Evolutionary conservation across 2,797 vertebrate species (phyloP).

Genomic region (Epinephelus coioides): DNA sequence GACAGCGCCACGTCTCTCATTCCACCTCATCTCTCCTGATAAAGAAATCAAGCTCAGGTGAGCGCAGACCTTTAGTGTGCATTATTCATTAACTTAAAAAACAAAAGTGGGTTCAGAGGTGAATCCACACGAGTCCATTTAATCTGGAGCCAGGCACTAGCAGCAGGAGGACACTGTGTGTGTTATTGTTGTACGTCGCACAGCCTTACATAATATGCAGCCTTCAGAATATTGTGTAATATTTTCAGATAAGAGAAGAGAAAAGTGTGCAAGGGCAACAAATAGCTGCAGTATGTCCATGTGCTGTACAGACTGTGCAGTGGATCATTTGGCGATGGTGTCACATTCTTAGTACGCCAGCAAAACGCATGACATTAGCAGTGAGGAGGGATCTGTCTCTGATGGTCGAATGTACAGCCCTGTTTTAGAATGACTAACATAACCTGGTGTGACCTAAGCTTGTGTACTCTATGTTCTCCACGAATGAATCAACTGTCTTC

Average conservation of each 20-base stretch:
- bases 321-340: conserved; percentile 39
- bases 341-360: conserved; percentile 2
- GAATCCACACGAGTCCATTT: conserved; percentile 18
- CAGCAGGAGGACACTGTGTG: conserved; percentile 29
- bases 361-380: conserved; percentile 23
- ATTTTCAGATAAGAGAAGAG: conserved; percentile 56
- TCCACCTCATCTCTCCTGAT: conserved; percentile 5
- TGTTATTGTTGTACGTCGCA: conserved; percentile 44
- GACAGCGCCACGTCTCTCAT: neutral
- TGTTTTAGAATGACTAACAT: conserved; percentile 33
- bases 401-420: neutral
- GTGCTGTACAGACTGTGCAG: conserved; percentile 14
- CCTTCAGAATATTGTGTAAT: conserved; percentile 74
- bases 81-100: neutral
- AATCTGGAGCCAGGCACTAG: conserved; percentile 19
- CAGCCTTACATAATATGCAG: conserved; percentile 61
- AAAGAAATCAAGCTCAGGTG: conserved; percentile 20
- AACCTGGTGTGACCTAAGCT: neutral
- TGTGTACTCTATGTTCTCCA: conserved; percentile 21
- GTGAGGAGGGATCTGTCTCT: conserved; percentile 1
- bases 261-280: conserved; percentile 21
- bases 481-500: conserved; percentile 36
- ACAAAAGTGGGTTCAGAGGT: conserved; percentile 11
- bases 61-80: neutral
- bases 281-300: conserved; percentile 6